Percentiles rank a stretch among this genome's conserved stretches.
These are phyloP conservation scores for Oryzias javanicus DNA, from an alignment of 2,113 vertebrate species.

Conservation along the genomic window DNA sequence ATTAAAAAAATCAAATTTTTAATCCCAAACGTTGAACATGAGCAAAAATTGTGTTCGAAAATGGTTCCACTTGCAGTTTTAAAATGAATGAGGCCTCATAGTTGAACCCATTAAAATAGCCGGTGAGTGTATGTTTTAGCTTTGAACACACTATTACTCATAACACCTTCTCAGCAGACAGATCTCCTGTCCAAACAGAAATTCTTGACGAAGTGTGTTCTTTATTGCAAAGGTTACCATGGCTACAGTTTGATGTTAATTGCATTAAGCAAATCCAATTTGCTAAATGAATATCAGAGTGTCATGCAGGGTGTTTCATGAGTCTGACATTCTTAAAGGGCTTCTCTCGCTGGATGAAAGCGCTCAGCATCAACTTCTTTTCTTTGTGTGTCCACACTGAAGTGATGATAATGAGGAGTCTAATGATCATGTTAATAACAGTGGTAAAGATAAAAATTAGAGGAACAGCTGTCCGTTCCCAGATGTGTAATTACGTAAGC, in stretches of 20 bases:
- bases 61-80: no score
- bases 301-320: conserved; percentile 9
- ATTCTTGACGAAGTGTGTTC: conserved; percentile 30
- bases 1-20: no score
- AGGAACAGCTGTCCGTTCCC: conserved; percentile 49
- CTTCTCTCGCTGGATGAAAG: conserved; percentile 8
- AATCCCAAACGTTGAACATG: no score
- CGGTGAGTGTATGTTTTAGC: conserved; percentile 3
- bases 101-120: background rate
- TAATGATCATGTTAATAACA: conserved; percentile 37
- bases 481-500: conserved; percentile 33
- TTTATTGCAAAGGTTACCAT: conserved; percentile 50
- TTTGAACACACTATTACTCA: conserved; percentile 17
- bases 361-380: background rate
- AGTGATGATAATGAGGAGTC: conserved; percentile 8
- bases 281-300: conserved; percentile 20
- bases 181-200: conserved; percentile 34
- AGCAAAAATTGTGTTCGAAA: no score
- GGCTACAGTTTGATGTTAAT: conserved; percentile 45
- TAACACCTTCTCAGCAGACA: conserved; percentile 28
- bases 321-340: conserved; percentile 8
- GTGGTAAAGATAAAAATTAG: conserved; percentile 35
- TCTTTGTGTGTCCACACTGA: background rate
- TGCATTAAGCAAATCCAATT: conserved; percentile 54
- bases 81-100: background rate